phyloP scores from a whole-genome alignment of 2,797 vertebrate genomes.

The Acipenser ruthenus region DNA sequence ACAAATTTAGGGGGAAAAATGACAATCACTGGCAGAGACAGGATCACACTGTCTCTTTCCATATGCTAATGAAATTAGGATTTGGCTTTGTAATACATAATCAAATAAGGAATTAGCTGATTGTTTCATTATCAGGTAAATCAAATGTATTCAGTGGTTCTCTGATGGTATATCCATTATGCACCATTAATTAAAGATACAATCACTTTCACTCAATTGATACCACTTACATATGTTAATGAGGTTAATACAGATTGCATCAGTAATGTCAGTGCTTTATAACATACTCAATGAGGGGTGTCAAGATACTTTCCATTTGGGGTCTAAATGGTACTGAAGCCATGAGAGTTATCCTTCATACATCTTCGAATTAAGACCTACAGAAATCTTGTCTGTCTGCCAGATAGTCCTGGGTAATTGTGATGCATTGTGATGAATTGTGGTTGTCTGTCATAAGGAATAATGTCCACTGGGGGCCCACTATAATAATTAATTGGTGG shows the following conservation, averaged over 20 bases:
- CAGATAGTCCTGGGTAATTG: too few relatives aligned
- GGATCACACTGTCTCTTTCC: neutral
- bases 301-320: neutral
- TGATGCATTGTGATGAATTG: neutral
- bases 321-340: neutral
- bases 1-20: too few relatives aligned
- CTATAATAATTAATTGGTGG: too few relatives aligned
- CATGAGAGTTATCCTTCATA: neutral
- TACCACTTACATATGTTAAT: slow-evolving; percentile 7
- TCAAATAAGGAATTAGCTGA: slow-evolving; percentile 1
- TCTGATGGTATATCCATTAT: neutral
- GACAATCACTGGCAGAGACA: neutral
- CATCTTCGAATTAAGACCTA: neutral
- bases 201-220: slow-evolving; percentile 1
- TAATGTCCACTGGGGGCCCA: too few relatives aligned
- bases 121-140: slow-evolving; percentile 13
- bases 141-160: neutral
- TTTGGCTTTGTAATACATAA: slow-evolving; percentile 5
- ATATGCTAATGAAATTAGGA: slow-evolving; percentile 9
- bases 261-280: neutral
- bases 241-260: slow-evolving; percentile 2
- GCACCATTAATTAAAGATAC: slow-evolving; percentile 7
- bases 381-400: neutral
- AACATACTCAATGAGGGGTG: too few relatives aligned
- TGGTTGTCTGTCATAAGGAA: neutral